Percentiles rank a stretch among this genome's conserved stretches.
Evolutionary conservation across 1,140 invertebrate genomes (phyloP).

Genomic region (Drosophila parabipectinata): DNA sequence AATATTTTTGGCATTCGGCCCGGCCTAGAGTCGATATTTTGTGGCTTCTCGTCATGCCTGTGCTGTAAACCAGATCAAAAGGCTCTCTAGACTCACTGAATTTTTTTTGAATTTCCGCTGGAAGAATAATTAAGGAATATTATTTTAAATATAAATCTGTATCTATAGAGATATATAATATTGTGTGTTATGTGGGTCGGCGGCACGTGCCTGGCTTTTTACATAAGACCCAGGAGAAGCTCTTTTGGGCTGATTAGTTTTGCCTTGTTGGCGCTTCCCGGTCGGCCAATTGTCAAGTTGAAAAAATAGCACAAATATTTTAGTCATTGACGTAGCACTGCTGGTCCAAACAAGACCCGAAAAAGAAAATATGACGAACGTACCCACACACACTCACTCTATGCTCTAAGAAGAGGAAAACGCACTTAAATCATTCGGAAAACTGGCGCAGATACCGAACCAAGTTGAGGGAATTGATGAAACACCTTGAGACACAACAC

Average conservation of each 20-base stretch:
- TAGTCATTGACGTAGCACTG: conserved; percentile 64
- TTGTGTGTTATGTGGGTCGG: conserved; percentile 27
- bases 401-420: conserved; percentile 1
- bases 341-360: conserved; percentile 16
- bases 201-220: conserved; percentile 39
- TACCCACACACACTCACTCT: no score
- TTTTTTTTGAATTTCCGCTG: conserved; percentile 23
- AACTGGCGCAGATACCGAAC: conserved; percentile 1
- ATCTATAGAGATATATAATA: neutral
- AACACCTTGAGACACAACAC: conserved; percentile 39
- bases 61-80: conserved; percentile 51
- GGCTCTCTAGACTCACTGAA: conserved; percentile 11
- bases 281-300: conserved; percentile 44
- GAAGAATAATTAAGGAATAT: conserved; percentile 33
- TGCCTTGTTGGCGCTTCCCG: conserved; percentile 35
- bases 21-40: conserved; percentile 23
- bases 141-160: conserved; percentile 8
- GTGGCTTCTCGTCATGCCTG: conserved; percentile 15
- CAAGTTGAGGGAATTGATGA: conserved; percentile 21
- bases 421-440: conserved; percentile 1
- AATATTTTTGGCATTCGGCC: conserved; percentile 57
- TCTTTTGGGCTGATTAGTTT: conserved; percentile 56
- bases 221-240: conserved; percentile 15
- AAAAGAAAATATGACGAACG: neutral
- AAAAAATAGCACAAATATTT: conserved; percentile 71